Evolutionary conservation across 1,140 invertebrate genomes (phyloP).

Genomic region (Drosophila ficusphila): DNA sequence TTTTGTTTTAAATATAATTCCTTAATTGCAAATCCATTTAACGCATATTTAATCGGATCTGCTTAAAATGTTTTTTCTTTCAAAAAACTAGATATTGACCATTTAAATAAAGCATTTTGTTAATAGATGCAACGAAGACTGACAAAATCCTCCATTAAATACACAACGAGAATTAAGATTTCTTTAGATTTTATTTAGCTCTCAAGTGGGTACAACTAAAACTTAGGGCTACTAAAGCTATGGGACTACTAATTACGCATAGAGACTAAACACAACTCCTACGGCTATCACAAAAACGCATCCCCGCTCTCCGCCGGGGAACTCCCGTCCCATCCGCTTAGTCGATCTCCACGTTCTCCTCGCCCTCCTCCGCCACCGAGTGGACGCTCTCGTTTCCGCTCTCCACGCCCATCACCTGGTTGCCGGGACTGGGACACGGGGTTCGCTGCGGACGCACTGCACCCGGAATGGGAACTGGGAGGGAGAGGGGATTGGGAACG

Average conservation of each 20-base stretch:
- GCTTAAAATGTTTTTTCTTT: too few species aligned
- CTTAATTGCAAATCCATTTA: too few species aligned
- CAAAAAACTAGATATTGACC: too few species aligned
- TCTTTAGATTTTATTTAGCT: constrained; percentile 50
- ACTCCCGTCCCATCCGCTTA: constrained; percentile 18
- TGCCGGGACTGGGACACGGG: constrained; percentile 53
- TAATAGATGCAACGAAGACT: too few species aligned
- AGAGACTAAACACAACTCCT: constrained; percentile 40
- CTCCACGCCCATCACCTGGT: constrained; percentile 47
- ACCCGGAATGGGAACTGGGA: too few species aligned
- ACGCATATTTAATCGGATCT: too few species aligned
- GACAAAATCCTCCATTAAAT: neutral
- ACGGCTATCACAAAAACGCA: constrained; percentile 66
- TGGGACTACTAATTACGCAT: constrained; percentile 29
- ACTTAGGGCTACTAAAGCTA: constrained; percentile 76
- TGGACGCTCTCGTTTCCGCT: constrained; percentile 68
- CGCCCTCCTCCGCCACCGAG: constrained; percentile 61
- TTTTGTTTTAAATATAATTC: too few species aligned
- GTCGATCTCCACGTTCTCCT: constrained; percentile 83
- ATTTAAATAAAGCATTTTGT: too few species aligned
- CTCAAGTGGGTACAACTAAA: constrained; percentile 42
- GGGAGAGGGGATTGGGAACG: constrained; percentile 36
- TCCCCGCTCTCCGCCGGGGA: neutral
- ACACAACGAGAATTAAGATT: neutral
- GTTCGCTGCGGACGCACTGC: constrained; percentile 41